These are phyloP conservation scores for Erethizon dorsatum DNA, from an alignment of 2,797 vertebrate species.

Conservation along the genomic window DNA sequence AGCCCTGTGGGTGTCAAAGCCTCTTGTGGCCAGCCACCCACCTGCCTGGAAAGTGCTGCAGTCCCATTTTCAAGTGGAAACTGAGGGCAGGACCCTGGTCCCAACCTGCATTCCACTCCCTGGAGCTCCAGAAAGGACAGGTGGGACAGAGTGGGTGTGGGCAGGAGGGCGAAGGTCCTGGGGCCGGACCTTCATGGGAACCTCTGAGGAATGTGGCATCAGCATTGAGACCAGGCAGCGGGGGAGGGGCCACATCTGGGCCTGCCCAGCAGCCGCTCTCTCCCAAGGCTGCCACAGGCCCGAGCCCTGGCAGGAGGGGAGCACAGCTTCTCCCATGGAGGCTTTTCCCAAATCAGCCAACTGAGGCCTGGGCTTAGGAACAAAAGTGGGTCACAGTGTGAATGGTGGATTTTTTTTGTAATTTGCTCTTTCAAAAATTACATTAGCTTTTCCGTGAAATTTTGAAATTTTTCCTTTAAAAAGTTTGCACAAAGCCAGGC, in stretches of 20 bases:
- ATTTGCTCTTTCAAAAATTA: slow-evolving; percentile 28
- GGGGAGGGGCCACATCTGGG: not conserved
- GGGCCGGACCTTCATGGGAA: not conserved
- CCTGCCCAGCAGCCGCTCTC: not conserved
- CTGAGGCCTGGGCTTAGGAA: not conserved
- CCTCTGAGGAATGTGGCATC: not conserved
- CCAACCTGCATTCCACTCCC: not conserved
- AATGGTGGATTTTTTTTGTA: not conserved
- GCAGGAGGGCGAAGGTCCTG: not conserved
- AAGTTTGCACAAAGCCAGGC: not conserved
- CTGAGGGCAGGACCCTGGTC: not conserved
- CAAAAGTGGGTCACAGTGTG: not conserved
- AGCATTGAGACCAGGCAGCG: not conserved
- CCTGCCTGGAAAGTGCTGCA: not conserved
- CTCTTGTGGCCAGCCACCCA: not conserved
- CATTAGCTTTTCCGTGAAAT: not conserved
- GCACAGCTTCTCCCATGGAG: not conserved
- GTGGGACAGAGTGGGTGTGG: not conserved
- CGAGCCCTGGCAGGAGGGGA: not conserved
- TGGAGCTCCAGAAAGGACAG: not conserved
- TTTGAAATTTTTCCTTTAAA: not conserved
- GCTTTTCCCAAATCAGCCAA: not conserved
- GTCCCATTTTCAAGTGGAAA: not conserved
- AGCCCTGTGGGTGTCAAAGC: not conserved
- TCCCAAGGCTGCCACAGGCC: no score